phyloP scores from a whole-genome alignment of 2,888 invertebrate species.

The Pocota personata region DNA sequence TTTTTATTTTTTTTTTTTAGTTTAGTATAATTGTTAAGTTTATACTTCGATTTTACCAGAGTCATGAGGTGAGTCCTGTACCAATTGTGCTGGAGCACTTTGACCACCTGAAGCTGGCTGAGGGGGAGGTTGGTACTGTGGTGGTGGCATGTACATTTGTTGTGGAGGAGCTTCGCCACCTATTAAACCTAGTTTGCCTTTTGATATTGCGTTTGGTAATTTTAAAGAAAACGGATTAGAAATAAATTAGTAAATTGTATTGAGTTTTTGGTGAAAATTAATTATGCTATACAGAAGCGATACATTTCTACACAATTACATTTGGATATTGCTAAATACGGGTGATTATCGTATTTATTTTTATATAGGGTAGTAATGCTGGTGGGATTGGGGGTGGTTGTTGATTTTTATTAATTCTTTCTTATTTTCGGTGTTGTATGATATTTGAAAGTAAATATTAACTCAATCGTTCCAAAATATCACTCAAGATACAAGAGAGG shows the following conservation, averaged over 20 bases:
- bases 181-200: slow-evolving; percentile 82
- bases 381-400: background rate
- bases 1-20: background rate
- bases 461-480: background rate
- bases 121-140: slow-evolving; percentile 83
- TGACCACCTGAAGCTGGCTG: slow-evolving; percentile 85
- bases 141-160: slow-evolving; percentile 80
- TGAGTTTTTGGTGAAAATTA: background rate
- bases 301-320: slow-evolving; percentile 61
- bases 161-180: slow-evolving; percentile 81
- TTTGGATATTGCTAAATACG: slow-evolving; percentile 28
- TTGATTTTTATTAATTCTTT: background rate
- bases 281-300: slow-evolving; percentile 55
- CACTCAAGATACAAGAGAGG: too few relatives aligned
- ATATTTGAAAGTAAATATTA: slow-evolving; percentile 19
- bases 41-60: slow-evolving; percentile 73
- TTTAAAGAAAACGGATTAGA: background rate
- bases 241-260: slow-evolving; percentile 26
- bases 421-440: slow-evolving; percentile 9
- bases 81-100: slow-evolving; percentile 82
- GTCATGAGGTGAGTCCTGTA: slow-evolving; percentile 76
- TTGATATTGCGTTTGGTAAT: slow-evolving; percentile 1
- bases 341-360: slow-evolving; percentile 28
- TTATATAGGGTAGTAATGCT: slow-evolving; percentile 13
- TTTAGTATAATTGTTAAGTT: slow-evolving; percentile 50